These are phyloP conservation scores for Zele albiditarsus DNA, from an alignment of 2,888 invertebrate species.

Conservation along the genomic window DNA sequence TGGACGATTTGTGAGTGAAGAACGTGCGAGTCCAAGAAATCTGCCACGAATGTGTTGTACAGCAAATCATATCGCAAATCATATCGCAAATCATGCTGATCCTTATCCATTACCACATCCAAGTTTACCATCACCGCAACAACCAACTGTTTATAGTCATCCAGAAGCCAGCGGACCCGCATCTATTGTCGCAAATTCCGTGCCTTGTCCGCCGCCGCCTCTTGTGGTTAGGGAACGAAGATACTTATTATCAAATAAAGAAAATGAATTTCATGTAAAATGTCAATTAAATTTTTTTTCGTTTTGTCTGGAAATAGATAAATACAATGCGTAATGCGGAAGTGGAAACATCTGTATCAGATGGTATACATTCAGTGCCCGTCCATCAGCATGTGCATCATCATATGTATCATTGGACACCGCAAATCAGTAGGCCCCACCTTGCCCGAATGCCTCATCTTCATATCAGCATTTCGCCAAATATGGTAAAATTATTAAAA, in stretches of 20 bases:
- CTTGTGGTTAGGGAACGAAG: conserved; percentile 52
- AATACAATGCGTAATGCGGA: conserved; percentile 74
- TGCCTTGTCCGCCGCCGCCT: conserved; percentile 58
- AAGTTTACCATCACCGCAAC: conserved; percentile 66
- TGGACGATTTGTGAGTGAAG: conserved; percentile 55
- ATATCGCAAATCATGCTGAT: conserved; percentile 52
- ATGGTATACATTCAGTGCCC: conserved; percentile 58
- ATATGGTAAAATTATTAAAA: conserved; percentile 53
- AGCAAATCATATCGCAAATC: conserved; percentile 54
- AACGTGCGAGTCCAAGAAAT: conserved; percentile 53
- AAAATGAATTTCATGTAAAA: no score
- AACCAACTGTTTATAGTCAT: conserved; percentile 73
- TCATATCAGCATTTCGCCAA: conserved; percentile 74
- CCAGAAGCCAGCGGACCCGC: conserved; percentile 69
- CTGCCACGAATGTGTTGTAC: conserved; percentile 57
- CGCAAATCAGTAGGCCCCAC: conserved; percentile 64
- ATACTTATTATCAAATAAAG: conserved; percentile 1
- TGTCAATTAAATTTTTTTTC: background rate
- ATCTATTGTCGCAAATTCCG: conserved; percentile 52
- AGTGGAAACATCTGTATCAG: conserved; percentile 61
- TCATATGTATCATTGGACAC: conserved; percentile 84
- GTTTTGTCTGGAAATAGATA: conserved; percentile 71
- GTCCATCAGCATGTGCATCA: conserved; percentile 81
- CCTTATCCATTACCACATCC: conserved; percentile 55
- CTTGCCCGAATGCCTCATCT: conserved; percentile 74